These are phyloP conservation scores for Sorex fumeus DNA, from an alignment of 2,113 vertebrate species.

Conservation along the genomic window DNA sequence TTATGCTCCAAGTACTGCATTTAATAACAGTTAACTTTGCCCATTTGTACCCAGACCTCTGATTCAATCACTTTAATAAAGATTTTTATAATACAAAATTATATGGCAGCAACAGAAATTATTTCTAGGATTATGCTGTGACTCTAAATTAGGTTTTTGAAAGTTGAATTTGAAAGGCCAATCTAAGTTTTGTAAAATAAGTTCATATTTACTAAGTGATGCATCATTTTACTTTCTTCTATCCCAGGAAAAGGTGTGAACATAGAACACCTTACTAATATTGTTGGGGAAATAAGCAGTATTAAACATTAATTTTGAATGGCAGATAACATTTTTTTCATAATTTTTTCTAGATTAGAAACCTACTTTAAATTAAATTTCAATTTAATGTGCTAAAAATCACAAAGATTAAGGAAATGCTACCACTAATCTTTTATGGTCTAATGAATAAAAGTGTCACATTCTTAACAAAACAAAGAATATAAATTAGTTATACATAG, in stretches of 20 bases:
- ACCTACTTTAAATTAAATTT: not conserved
- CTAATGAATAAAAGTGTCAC: not conserved
- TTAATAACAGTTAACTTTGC: slow-evolving; percentile 45
- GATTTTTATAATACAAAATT: not conserved
- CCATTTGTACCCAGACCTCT: not conserved
- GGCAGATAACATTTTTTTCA: not conserved
- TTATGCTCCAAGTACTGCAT: not conserved
- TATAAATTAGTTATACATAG: not conserved
- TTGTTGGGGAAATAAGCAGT: not conserved
- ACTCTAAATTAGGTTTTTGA: not conserved
- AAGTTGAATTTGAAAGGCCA: not conserved
- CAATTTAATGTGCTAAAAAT: not conserved
- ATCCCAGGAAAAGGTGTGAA: not conserved
- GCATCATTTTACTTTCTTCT: not conserved
- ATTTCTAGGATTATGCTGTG: slow-evolving; percentile 30
- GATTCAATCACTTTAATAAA: slow-evolving; percentile 51
- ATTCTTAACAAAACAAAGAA: not conserved
- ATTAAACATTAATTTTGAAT: slow-evolving; percentile 54
- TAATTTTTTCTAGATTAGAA: slow-evolving; percentile 16
- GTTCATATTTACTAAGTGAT: not conserved
- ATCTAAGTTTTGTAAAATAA: not conserved
- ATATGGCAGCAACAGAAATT: not conserved
- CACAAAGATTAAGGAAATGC: not conserved
- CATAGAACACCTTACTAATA: not conserved
- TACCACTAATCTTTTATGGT: not conserved